A percentile compares a stretch with the other conserved stretches of the same genome.
Conservation (phyloP, 2,797 vertebrate genomes). For the Enteromius afrohamiltoni region DNA sequence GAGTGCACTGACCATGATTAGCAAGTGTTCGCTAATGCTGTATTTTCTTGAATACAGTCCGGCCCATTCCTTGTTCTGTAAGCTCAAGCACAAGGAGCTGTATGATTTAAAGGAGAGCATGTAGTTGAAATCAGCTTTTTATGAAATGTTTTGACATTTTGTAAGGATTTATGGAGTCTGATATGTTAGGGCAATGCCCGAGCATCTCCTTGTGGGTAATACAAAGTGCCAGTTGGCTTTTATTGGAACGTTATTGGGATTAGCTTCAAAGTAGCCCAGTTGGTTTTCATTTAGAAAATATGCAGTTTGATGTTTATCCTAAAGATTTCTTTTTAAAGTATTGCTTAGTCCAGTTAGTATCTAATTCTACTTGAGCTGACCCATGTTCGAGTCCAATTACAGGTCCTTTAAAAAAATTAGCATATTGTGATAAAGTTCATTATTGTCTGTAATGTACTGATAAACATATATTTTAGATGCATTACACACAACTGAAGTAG, state of each 20-base stretch:
- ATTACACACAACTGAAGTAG: too few species aligned
- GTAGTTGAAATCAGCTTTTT: not conserved
- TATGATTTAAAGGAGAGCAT: not conserved
- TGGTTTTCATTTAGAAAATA: constrained; percentile 2
- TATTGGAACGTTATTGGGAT: not conserved
- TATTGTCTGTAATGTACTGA: too few species aligned
- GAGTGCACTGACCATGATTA: not conserved
- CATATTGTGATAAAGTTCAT: too few species aligned
- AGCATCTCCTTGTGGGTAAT: not conserved
- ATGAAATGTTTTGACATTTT: constrained; percentile 1
- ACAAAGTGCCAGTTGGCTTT: not conserved
- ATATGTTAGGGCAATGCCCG: constrained; percentile 3
- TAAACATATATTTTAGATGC: too few species aligned
- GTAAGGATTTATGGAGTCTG: not conserved
- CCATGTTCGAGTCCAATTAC: not conserved
- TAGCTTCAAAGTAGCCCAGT: not conserved
- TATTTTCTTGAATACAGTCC: not conserved
- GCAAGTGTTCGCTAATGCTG: not conserved
- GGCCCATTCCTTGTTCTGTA: not conserved
- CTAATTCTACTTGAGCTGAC: not conserved
- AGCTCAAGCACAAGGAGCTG: not conserved
- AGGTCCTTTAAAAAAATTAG: too few species aligned
- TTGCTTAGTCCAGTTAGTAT: constrained; percentile 1
- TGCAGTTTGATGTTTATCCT: not conserved
- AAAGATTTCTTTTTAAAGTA: not conserved